These are phyloP conservation scores for Limanda limanda DNA, from an alignment of 2,113 vertebrate genomes.

Conservation along the genomic window DNA sequence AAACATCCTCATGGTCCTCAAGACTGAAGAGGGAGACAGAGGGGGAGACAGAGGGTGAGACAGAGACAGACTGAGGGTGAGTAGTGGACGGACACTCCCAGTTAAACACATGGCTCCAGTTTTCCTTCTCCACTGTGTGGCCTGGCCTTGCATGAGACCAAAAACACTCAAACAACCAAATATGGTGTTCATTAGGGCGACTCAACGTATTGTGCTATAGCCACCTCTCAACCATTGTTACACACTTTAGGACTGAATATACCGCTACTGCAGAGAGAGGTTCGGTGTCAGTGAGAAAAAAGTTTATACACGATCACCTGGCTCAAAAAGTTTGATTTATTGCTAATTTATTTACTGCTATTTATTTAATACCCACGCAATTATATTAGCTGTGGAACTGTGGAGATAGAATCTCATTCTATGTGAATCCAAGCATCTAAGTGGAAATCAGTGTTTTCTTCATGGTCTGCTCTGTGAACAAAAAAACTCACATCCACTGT, in stretches of 20 bases:
- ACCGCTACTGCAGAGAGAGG: too few species aligned
- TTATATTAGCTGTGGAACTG: neutral
- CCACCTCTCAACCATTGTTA: slow-evolving; percentile 35
- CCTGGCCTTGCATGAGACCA: slow-evolving; percentile 62
- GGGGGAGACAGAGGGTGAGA: too few species aligned
- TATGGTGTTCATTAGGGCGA: slow-evolving; percentile 73
- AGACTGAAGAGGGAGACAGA: slow-evolving; percentile 4
- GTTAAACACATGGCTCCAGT: slow-evolving; percentile 72
- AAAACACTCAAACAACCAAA: slow-evolving; percentile 76
- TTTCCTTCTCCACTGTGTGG: slow-evolving; percentile 61
- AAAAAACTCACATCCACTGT: slow-evolving; percentile 54
- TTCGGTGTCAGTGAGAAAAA: too few species aligned
- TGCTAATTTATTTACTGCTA: too few species aligned
- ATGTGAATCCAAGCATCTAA: slow-evolving; percentile 28
- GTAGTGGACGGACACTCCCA: slow-evolving; percentile 48
- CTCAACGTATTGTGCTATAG: slow-evolving; percentile 14
- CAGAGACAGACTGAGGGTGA: slow-evolving; percentile 14
- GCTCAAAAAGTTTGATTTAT: neutral
- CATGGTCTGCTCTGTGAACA: slow-evolving; percentile 41
- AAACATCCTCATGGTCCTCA: slow-evolving; percentile 44
- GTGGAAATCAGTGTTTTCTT: slow-evolving; percentile 38
- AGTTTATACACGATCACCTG: too few species aligned
- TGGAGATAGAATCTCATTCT: slow-evolving; percentile 5
- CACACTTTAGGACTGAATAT: neutral
- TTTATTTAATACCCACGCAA: neutral